phyloP scores from a whole-genome alignment of 53 echinoderm and acorn worm species.

The Actinopyga echinites region DNA sequence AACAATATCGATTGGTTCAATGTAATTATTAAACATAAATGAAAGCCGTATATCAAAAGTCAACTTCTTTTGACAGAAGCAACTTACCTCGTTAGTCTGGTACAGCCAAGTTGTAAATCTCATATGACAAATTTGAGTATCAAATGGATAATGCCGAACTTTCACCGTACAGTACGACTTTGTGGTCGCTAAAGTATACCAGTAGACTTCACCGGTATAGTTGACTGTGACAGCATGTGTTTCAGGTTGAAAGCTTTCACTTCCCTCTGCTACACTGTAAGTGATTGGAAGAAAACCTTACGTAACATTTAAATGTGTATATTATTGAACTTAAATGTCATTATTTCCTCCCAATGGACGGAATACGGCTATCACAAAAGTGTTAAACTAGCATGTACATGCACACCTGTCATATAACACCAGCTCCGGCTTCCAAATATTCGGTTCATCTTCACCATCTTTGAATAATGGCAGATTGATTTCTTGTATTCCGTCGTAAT shows the following conservation, averaged over 20 bases:
- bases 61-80: neutral
- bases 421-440: slow-evolving; percentile 4
- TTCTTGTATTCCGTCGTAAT: slow-evolving; percentile 6
- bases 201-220: neutral
- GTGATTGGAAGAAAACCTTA: no score
- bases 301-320: neutral
- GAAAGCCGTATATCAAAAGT: no score
- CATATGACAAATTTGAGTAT: neutral
- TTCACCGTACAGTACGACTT: neutral
- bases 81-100: slow-evolving; percentile 1
- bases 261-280: neutral
- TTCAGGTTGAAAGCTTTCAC: neutral
- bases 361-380: no score
- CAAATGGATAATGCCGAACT: neutral
- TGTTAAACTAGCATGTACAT: no score
- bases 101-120: slow-evolving; percentile 11
- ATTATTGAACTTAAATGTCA: neutral
- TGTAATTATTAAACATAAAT: no score
- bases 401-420: slow-evolving; percentile 4
- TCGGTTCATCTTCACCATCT: neutral
- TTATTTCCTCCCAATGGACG: neutral
- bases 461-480: neutral
- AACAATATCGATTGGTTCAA: no score
- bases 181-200: neutral
- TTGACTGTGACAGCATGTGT: neutral